phyloP scores from a whole-genome alignment of 2,888 invertebrate genomes.

The Drosophila prostipennis region DNA sequence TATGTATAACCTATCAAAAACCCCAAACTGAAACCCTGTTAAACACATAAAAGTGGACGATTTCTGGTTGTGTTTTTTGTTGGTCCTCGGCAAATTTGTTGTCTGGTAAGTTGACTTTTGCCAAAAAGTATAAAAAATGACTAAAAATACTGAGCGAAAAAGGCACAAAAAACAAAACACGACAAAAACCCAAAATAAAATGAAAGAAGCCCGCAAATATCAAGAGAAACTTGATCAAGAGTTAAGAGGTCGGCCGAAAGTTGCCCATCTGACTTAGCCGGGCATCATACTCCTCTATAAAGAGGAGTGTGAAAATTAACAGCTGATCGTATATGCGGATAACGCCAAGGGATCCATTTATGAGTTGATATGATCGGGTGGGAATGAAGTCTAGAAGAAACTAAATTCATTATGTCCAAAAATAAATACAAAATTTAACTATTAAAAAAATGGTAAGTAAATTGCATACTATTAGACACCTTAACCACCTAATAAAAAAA shows the following conservation, averaged over 20 bases:
- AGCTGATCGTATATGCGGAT: constrained; percentile 35
- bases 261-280: constrained; percentile 52
- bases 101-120: constrained; percentile 68
- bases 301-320: constrained; percentile 41
- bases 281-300: constrained; percentile 51
- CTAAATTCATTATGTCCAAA: background rate
- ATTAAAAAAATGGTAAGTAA: no score
- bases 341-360: constrained; percentile 1
- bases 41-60: constrained; percentile 65
- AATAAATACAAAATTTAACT: background rate
- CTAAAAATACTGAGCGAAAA: constrained; percentile 15
- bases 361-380: background rate
- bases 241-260: constrained; percentile 54
- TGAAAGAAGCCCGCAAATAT: constrained; percentile 54
- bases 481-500: no score
- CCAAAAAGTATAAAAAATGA: constrained; percentile 54
- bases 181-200: constrained; percentile 43
- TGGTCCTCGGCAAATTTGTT: constrained; percentile 63
- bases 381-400: background rate
- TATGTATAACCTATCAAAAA: constrained; percentile 26
- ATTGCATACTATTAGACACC: no score
- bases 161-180: constrained; percentile 24
- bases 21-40: constrained; percentile 68
- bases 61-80: constrained; percentile 38
- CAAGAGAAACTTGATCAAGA: constrained; percentile 71